These are phyloP conservation scores for Tribolium castaneum DNA, from an alignment of 1,140 invertebrate genomes.

Conservation along the genomic window DNA sequence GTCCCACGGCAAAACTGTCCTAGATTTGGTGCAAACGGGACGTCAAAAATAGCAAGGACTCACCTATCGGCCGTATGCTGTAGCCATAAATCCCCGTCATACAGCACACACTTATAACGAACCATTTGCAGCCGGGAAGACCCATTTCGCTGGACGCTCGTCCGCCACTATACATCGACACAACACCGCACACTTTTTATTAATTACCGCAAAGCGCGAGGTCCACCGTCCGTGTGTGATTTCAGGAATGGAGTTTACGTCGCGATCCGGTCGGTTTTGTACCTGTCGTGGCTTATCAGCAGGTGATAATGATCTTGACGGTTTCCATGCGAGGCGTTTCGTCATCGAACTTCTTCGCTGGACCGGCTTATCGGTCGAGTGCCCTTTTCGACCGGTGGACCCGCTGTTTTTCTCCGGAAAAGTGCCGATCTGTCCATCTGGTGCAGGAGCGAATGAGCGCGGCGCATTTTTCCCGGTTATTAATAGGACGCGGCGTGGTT, in stretches of 20 bases:
- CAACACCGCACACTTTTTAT: constrained; percentile 20
- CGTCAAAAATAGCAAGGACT: constrained; percentile 1
- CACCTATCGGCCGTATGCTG: not conserved
- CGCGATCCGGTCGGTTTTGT: constrained; percentile 19
- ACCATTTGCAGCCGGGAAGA: not conserved
- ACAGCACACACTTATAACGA: not conserved
- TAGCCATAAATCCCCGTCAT: constrained; percentile 1
- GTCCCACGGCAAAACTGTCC: not conserved
- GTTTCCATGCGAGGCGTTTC: not conserved
- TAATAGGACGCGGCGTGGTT: not conserved
- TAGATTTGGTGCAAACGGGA: not conserved
- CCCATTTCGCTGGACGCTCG: not conserved
- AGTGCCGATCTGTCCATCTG: not conserved
- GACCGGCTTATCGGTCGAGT: not conserved
- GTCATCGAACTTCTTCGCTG: not conserved
- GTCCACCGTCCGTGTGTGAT: not conserved
- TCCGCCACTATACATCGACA: not conserved
- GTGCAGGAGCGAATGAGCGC: not conserved
- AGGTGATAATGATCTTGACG: constrained; percentile 1
- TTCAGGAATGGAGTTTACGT: constrained; percentile 13
- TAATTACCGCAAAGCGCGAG: not conserved
- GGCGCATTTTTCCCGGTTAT: not conserved
- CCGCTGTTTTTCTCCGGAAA: not conserved
- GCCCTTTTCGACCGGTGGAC: not conserved
- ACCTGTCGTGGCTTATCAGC: constrained; percentile 5